Evolutionary conservation across 92 coral and sea anemone genomes (phyloP), one percentile per base, ranked within the genome.

Genomic region (Hydrozoanthus gracilis): DNA sequence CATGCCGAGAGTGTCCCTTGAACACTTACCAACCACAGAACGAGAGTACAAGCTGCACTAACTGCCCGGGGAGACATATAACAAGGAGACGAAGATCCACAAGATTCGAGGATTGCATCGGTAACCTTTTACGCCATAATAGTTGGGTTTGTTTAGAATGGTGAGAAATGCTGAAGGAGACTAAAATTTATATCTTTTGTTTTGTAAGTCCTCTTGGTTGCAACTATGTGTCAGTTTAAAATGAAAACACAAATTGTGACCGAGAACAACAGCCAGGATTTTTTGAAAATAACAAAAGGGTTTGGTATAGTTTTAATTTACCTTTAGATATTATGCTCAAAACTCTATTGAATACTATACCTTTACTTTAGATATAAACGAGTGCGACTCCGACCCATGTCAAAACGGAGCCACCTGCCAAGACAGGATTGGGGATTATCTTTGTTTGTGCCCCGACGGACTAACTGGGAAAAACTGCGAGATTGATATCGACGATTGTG

Each of bases 381-480:
- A 86, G 17, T 92, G 95, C 17, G 72, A 35, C 8, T 79, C 87
- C 9, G 65, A 68, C 44, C 95, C 95, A 0, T 93, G 95, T n/a
- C 68, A 46, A 20, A 87, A 88, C 55, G 89, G 91, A 17, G 92
- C 90, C 17, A 90, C 93, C 60, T 55, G 48, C 13, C 17, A 82
- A 47, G 58, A 64, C 77, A 66, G 44, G 45, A 54, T 82, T 18
- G 75, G 75, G n/a, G 44, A 56, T 17, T 82, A 82, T 50, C 62
- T 49, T 46, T 82, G 86, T 58, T 12, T 56, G 20, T 82, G 86
- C 49, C 64, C 44, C 15, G 47, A 44, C 9, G 86, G 86, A 66
- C 75, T 82, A 7, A 66, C 18, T 17, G 86, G 86, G n/a, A 71
- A 62, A n/a, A 47, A 62, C 44, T 82, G 86, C 14, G 86, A 49